These are phyloP conservation scores for Arge pagana DNA, from an alignment of 2,888 invertebrate species.

Conservation along the genomic window DNA sequence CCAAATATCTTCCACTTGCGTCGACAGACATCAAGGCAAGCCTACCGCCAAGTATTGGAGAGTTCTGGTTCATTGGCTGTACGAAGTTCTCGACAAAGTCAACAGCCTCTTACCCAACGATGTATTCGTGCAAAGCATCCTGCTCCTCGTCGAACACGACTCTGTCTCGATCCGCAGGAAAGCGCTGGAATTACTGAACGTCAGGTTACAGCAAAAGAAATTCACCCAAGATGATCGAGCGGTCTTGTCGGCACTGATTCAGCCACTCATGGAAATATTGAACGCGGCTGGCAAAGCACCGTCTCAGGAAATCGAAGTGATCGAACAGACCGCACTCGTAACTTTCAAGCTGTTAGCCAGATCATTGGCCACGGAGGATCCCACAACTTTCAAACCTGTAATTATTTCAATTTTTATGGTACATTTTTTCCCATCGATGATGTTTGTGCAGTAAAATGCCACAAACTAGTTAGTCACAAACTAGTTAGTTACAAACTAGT, in stretches of 20 bases:
- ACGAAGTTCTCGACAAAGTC: conserved; percentile 76
- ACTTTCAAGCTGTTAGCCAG: conserved; percentile 83
- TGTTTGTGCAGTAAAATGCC: too few species aligned
- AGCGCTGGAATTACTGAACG: conserved; percentile 83
- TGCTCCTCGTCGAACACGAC: conserved; percentile 73
- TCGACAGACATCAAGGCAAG: conserved; percentile 65
- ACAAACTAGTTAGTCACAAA: background rate
- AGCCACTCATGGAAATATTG: conserved; percentile 66
- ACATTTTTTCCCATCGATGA: background rate
- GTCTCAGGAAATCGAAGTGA: conserved; percentile 68
- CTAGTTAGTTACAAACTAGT: too few species aligned
- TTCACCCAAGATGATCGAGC: conserved; percentile 62
- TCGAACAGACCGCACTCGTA: conserved; percentile 82
- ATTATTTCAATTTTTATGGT: conserved; percentile 34
- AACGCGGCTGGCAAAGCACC: conserved; percentile 60
- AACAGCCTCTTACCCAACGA: conserved; percentile 78
- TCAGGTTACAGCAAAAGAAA: conserved; percentile 73
- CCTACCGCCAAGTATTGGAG: conserved; percentile 78
- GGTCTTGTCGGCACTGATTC: conserved; percentile 65
- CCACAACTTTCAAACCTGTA: conserved; percentile 71
- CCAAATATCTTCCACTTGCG: conserved; percentile 67
- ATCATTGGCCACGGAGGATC: conserved; percentile 69
- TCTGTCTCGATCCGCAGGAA: conserved; percentile 75
- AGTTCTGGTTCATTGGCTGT: conserved; percentile 76
- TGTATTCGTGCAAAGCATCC: conserved; percentile 79